Percentiles rank a stretch among this genome's conserved stretches.
Conservation (phyloP, 2,113 vertebrate species). For the Copsychus sechellarum region DNA sequence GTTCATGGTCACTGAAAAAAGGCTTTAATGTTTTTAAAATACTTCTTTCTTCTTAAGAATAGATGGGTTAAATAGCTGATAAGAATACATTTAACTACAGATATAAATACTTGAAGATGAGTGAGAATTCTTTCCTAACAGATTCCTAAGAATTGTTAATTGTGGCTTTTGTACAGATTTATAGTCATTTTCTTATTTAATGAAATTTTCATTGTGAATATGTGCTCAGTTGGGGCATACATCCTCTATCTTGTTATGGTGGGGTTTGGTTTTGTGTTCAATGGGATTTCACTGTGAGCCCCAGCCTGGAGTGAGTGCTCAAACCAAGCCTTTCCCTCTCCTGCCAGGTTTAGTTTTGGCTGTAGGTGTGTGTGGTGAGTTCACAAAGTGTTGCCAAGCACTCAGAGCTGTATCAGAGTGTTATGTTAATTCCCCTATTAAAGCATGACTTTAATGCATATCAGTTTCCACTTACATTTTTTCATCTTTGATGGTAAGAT, state of each 20-base stretch:
- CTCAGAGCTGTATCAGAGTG: neutral
- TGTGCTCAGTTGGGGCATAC: neutral
- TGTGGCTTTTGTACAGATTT: slow-evolving; percentile 60
- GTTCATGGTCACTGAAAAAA: neutral
- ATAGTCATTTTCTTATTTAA: slow-evolving; percentile 55
- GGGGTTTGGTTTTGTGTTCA: neutral
- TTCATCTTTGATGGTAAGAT: neutral
- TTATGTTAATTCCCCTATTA: slow-evolving; percentile 22
- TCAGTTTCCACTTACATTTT: neutral
- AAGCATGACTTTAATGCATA: slow-evolving; percentile 46
- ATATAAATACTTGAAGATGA: slow-evolving; percentile 8
- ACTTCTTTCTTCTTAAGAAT: neutral
- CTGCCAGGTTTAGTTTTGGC: neutral
- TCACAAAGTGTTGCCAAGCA: neutral
- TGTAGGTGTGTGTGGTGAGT: neutral
- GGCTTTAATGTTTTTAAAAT: slow-evolving; percentile 2
- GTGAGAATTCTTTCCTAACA: slow-evolving; percentile 6
- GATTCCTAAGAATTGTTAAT: neutral
- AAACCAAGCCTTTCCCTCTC: neutral
- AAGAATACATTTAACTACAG: neutral
- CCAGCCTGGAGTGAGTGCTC: neutral
- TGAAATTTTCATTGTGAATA: neutral
- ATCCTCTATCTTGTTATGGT: neutral
- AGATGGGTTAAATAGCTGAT: neutral
- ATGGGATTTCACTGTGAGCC: neutral